Evolutionary conservation across 30 jellyfish, hydroid and myxozoan genomes (phyloP).

Genomic region (Euphysa ruthae): DNA sequence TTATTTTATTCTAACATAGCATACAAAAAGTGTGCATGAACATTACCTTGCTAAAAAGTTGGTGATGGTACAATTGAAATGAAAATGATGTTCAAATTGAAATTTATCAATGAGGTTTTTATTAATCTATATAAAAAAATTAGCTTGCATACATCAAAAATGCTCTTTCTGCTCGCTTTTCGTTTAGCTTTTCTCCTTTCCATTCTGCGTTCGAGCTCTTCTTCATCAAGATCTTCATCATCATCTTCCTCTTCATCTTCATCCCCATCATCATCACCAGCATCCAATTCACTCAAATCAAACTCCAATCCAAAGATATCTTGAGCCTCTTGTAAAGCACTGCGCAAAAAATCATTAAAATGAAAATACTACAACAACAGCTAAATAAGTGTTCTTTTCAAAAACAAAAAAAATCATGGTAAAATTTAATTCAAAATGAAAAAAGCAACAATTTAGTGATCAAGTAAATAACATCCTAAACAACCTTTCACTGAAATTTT

Average conservation of each 20-base stretch:
- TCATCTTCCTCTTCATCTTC: slow-evolving; percentile 65
- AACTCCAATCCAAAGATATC: slow-evolving; percentile 96
- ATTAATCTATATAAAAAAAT: too few relatives aligned
- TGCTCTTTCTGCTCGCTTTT: slow-evolving; percentile 59
- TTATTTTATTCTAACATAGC: too few relatives aligned
- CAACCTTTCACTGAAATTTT: too few relatives aligned
- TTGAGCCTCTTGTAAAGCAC: slow-evolving; percentile 98
- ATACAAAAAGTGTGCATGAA: too few relatives aligned
- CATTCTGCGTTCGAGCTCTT: slow-evolving; percentile 27
- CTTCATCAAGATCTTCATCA: slow-evolving; percentile 61
- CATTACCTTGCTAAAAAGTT: too few relatives aligned
- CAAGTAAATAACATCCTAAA: too few relatives aligned
- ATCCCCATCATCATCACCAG: slow-evolving; percentile 56
- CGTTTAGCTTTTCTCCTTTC: slow-evolving; percentile 36
- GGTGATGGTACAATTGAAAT: too few relatives aligned
- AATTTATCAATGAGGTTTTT: too few relatives aligned
- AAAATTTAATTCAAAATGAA: background rate
- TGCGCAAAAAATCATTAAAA: too few relatives aligned
- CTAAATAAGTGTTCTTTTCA: too few relatives aligned
- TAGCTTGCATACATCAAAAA: slow-evolving; percentile 54
- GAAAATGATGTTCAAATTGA: too few relatives aligned
- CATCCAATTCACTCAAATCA: slow-evolving; percentile 86
- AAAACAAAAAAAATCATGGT: background rate
- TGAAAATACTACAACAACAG: background rate
- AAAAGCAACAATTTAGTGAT: too few relatives aligned